Percentiles rank a stretch among this genome's conserved stretches.
phyloP scores from a whole-genome alignment of 2,113 vertebrate species.

The Protomyctophum bolini region DNA sequence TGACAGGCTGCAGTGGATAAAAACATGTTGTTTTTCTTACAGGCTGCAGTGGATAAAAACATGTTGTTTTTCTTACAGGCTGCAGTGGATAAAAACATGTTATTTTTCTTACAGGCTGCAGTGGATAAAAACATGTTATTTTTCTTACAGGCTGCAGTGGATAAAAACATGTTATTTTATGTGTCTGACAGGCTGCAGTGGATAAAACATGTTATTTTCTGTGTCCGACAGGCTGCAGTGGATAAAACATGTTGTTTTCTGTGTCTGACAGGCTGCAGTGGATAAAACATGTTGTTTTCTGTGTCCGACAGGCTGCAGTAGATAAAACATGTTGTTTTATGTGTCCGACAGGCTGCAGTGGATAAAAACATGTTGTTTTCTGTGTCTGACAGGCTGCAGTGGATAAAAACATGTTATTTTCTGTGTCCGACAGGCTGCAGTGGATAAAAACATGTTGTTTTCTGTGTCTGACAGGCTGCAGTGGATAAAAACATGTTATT shows the following conservation, averaged over 20 bases:
- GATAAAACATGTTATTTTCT: too few species aligned
- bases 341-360: conserved; percentile 86
- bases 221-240: conserved; percentile 86
- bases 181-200: conserved; percentile 86
- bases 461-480: conserved; percentile 86
- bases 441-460: conserved; percentile 88
- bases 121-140: conserved; percentile 87
- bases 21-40: too few species aligned
- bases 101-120: conserved; percentile 86
- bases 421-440: conserved; percentile 86
- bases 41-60: conserved; percentile 87
- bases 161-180: conserved; percentile 88
- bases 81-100: conserved; percentile 87
- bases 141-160: conserved; percentile 86
- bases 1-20: conserved; percentile 87
- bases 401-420: conserved; percentile 86
- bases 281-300: too few species aligned
- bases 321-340: too few species aligned
- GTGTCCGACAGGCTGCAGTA: conserved; percentile 86
- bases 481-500: conserved; percentile 87
- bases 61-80: too few species aligned
- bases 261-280: conserved; percentile 86
- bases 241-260: too few species aligned
- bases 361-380: conserved; percentile 88
- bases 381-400: conserved; percentile 87